Base-by-base conservation (phyloP, 1,140 invertebrate genomes). In the Semibalanus balanoides region DNA sequence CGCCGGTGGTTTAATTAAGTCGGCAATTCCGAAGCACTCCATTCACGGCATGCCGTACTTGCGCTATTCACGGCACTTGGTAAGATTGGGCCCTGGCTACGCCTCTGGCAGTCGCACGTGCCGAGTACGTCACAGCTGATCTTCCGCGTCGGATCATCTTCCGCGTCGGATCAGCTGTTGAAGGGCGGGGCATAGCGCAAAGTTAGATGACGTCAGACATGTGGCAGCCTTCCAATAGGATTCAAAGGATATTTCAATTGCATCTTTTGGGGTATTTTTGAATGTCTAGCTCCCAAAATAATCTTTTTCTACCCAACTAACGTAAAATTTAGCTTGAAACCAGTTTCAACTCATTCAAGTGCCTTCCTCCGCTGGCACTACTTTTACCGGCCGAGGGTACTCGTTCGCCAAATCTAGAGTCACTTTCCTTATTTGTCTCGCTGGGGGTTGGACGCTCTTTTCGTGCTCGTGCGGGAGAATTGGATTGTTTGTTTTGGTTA, bases 401-500 rank as follows among this genome's bases (percentile, higher is more conserved):
- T 29, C 70, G 28, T 72, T 72, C 70, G 70, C 70, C 70, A 72
- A 72, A 72, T 72, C 70, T 11, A 72, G 70, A 72, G 70, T 28
- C 70, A 30, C 29, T 72, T 29, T 72, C 70, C 70, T 29, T 72
- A 72, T 72, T 29, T 72, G 70, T 72, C 70, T 29, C 28, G 29
- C n/a, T 9, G 70, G n/a, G 70, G 29, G 29, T 11, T 30, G 28
- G 25, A 27, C 29, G 70, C 29, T 28, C 29, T 28, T 27, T 30
- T 29, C 29, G 22, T 28, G 70, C n/a, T 72, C 28, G n/a, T 28
- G 28, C n/a, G 29, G 7, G 29, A 72, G 70, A 30, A 28, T 30
- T 28, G 70, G 25, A 29, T 72, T 72, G 70, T 72, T 29, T 28
- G 28, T 72, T 28, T 72, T 72, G 29, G 29, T 72, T 72, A 72